A percentile compares a stretch with the other conserved stretches of the same genome.
Evolutionary conservation across 2,797 vertebrate genomes (phyloP).

Genomic region (Tiaroga cobitis): DNA sequence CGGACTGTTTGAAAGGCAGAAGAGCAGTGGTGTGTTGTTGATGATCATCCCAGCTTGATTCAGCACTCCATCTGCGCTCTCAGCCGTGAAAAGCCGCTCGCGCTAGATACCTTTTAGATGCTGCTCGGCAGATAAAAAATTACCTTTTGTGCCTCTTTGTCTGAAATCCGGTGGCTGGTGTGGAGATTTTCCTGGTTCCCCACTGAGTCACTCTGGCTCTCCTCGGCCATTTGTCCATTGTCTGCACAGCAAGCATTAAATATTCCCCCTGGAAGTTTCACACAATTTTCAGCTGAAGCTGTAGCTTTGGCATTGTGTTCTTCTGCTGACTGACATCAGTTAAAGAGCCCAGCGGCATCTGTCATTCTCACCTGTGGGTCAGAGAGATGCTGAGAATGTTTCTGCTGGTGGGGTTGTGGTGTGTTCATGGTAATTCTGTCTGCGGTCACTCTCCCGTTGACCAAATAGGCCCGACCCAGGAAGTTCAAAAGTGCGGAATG

Average conservation of each 20-base stretch:
- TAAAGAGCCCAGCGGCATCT: background rate
- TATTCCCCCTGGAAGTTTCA: constrained; percentile 46
- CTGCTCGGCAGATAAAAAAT: constrained; percentile 44
- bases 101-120: constrained; percentile 47
- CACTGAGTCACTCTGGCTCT: constrained; percentile 43
- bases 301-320: constrained; percentile 32
- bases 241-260: constrained; percentile 47
- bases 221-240: constrained; percentile 45
- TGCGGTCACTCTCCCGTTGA: background rate
- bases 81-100: constrained; percentile 49
- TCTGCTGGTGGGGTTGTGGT: background rate
- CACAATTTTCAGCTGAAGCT: constrained; percentile 24
- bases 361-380: constrained; percentile 9
- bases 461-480: background rate
- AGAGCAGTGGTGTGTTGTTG: constrained; percentile 59
- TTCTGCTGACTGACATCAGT: constrained; percentile 42
- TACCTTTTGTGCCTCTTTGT: constrained; percentile 50
- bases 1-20: constrained; percentile 57
- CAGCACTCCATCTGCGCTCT: constrained; percentile 45
- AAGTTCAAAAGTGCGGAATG: background rate
- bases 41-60: constrained; percentile 58
- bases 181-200: constrained; percentile 42
- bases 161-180: constrained; percentile 50
- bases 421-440: constrained; percentile 5
- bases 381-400: constrained; percentile 13